Percentiles rank a stretch among this genome's conserved stretches.
phyloP scores from a whole-genome alignment of 1,140 invertebrate genomes.

The Palaemon carinicauda region DNA sequence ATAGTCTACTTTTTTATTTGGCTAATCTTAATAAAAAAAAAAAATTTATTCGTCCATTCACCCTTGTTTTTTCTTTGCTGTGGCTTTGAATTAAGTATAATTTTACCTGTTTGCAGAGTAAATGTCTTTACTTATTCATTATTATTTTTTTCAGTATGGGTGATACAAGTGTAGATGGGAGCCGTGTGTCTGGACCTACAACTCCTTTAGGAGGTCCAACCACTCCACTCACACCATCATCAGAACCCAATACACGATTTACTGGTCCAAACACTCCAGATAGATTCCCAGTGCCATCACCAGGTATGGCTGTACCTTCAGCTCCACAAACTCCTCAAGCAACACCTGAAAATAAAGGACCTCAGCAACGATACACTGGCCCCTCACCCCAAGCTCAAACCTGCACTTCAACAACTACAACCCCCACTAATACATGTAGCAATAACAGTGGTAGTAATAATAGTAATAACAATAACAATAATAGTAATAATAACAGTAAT shows the following conservation, averaged over 20 bases:
- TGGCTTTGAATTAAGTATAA: no score
- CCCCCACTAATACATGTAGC: conserved; percentile 21
- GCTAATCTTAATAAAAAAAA: no score
- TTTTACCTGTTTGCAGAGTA: no score
- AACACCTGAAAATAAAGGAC: conserved; percentile 41
- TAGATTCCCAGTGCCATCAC: conserved; percentile 52
- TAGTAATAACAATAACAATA: not conserved
- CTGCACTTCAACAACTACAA: conserved; percentile 14
- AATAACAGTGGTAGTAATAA: conserved; percentile 31
- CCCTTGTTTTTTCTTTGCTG: no score
- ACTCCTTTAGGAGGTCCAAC: conserved; percentile 59
- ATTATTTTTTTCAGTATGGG: conserved; percentile 20
- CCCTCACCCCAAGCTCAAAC: conserved; percentile 29
- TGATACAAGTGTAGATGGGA: conserved; percentile 37
- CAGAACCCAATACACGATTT: conserved; percentile 46
- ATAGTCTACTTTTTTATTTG: no score
- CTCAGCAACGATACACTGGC: conserved; percentile 42
- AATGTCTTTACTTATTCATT: not conserved
- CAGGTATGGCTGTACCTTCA: conserved; percentile 40
- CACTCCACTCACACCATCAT: conserved; percentile 51
- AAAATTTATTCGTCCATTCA: no score
- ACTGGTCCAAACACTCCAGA: conserved; percentile 59
- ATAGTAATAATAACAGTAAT: conserved; percentile 23
- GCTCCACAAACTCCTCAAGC: conserved; percentile 49
- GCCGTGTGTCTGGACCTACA: conserved; percentile 42